These are phyloP conservation scores for Molossus molossus DNA, from an alignment of 2,797 vertebrate species.

Conservation along the genomic window DNA sequence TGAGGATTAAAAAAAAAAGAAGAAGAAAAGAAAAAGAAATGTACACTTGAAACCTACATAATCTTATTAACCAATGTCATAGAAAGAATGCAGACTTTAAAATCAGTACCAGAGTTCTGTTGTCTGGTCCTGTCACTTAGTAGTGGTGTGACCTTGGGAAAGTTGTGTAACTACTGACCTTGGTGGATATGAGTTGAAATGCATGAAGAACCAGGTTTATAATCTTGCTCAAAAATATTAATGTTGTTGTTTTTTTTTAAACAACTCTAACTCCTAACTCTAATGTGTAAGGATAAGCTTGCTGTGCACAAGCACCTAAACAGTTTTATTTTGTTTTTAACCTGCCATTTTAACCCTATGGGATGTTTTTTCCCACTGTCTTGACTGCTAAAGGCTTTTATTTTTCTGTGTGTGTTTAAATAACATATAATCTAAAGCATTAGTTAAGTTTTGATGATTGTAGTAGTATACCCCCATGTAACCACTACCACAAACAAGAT, in stretches of 20 bases:
- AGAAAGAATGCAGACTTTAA: neutral
- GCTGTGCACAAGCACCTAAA: neutral
- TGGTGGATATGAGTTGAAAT: conserved; percentile 14
- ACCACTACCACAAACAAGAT: neutral
- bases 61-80: neutral
- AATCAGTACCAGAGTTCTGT: conserved; percentile 23
- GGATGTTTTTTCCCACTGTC: neutral
- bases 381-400: conserved; percentile 30
- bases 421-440: conserved; percentile 38
- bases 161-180: neutral
- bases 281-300: neutral
- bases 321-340: conserved; percentile 31
- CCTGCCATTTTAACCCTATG: neutral
- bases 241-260: conserved; percentile 15
- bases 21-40: neutral
- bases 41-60: neutral
- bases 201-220: conserved; percentile 26
- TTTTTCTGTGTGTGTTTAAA: conserved; percentile 24
- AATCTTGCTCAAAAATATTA: conserved; percentile 14
- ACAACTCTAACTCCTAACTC: too few species aligned
- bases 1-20: too few species aligned
- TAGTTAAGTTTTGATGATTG: conserved; percentile 49
- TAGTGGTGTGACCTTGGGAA: conserved; percentile 5
- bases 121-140: conserved; percentile 18
- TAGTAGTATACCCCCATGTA: conserved; percentile 24